A percentile compares a stretch with the other conserved stretches of the same genome.
These are phyloP conservation scores for Dryas iulia DNA, from an alignment of 1,140 invertebrate genomes.

Conservation along the genomic window DNA sequence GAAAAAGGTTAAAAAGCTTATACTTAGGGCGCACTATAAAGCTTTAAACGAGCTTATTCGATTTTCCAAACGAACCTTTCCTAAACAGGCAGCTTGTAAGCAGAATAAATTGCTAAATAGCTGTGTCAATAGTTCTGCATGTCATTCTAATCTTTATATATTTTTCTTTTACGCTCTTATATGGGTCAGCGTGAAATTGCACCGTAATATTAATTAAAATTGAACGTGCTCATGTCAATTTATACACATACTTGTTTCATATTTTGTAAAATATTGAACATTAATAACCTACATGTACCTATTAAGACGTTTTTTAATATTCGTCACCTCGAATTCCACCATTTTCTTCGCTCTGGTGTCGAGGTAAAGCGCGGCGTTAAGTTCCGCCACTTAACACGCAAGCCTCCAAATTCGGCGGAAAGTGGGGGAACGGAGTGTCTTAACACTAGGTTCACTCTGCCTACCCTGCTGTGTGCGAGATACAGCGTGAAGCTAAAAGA, in stretches of 20 bases:
- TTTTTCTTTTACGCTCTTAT: neutral
- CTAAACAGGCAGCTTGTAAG: neutral
- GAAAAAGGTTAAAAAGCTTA: no score
- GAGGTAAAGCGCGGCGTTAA: no score
- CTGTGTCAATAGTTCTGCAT: neutral
- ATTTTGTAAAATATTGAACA: neutral
- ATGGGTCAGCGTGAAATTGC: neutral
- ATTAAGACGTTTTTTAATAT: no score
- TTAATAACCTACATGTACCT: neutral
- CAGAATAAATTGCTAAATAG: neutral
- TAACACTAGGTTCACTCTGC: no score
- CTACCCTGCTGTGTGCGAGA: no score
- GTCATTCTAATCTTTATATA: neutral
- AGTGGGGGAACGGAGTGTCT: no score
- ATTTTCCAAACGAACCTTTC: neutral
- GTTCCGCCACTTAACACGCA: no score
- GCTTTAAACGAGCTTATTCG: neutral
- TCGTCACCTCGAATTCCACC: no score
- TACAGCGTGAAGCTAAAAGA: no score
- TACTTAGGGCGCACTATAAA: no score
- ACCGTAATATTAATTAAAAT: neutral
- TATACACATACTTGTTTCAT: neutral
- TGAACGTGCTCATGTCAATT: neutral
- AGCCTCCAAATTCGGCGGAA: no score
- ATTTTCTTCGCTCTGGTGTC: no score